phyloP scores from a whole-genome alignment of 2,888 invertebrate species.

The Leptodirus hochenwartii region DNA sequence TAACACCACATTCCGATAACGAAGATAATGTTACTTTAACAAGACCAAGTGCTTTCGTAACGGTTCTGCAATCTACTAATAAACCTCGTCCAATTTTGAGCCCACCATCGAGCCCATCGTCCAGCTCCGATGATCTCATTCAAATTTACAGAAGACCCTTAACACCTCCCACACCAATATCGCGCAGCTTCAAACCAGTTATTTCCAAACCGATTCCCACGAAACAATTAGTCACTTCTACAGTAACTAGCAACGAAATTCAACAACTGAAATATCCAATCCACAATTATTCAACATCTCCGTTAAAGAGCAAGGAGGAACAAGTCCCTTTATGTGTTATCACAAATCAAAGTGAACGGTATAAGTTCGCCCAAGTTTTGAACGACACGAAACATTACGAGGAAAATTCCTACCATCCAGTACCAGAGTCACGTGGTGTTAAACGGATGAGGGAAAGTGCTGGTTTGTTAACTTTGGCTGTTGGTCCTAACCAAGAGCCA shows the following conservation, averaged over 20 bases:
- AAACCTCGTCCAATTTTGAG: constrained; percentile 25
- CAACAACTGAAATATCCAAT: constrained; percentile 23
- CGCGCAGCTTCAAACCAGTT: constrained; percentile 22
- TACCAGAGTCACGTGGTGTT: too few species aligned
- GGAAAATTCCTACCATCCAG: constrained; percentile 18
- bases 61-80: constrained; percentile 20
- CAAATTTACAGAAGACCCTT: neutral
- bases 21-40: too few species aligned
- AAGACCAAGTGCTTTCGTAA: constrained; percentile 31
- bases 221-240: constrained; percentile 2
- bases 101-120: constrained; percentile 53
- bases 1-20: constrained; percentile 21
- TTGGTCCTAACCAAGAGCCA: constrained; percentile 12
- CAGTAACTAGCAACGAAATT: constrained; percentile 16
- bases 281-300: constrained; percentile 16
- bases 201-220: constrained; percentile 12
- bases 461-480: constrained; percentile 16
- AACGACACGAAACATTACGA: constrained; percentile 21
- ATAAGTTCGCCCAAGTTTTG: constrained; percentile 22
- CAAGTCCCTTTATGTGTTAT: constrained; percentile 24
- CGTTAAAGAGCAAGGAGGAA: constrained; percentile 7
- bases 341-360: constrained; percentile 24
- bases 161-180: constrained; percentile 7
- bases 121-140: constrained; percentile 16
- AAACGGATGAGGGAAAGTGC: constrained; percentile 13